Base-by-base conservation (phyloP, 2,888 invertebrate species). In the Eristalis tenax region DNA sequence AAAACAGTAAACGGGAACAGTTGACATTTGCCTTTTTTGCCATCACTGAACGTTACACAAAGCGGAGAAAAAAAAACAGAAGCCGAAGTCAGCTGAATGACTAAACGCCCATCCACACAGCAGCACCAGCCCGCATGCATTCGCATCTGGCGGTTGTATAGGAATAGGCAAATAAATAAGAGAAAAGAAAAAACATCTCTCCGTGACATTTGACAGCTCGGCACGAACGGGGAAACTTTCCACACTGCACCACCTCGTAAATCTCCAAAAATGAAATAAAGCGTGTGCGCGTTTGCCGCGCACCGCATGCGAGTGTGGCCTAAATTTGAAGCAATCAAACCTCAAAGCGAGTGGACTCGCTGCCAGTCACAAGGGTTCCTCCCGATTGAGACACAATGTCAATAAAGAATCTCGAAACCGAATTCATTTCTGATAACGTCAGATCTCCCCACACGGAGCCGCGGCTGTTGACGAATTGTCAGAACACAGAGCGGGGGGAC, bases 401-500 rank as follows among this genome's bases (percentile, higher is more conserved):
- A 63, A 79, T 70, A 74, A 28, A 65, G 18, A 69, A 73, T 78
- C 61, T 73, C 68, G 64, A 50, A 69, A 74, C 28, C 56, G 35
- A 66, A 75, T 66, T 59, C 40, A 13, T 75, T 61, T 11, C 70
- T 71, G 84, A 84, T 84, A 84, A 71, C 80, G 71, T 71, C 66
- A 79, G 59, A 68, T 15, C 22, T 43, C 43, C 43, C 43, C 43
- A 38, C 38, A 13, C 38, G 13, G 13, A 38, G 38, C 50, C 4
- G 61, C 66, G 50, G 26, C 32, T 81, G 75, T 75, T 76, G 75
- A 82, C 74, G 76, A 82, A 76, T 70, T 18, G 35, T 81, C 50
- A 68, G 69, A 74, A 43, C 15, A 76, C 63, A 69, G 50, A 6
- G 32, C 8, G 32, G 43, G 50, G 35, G 63, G 18, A 40, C 40